A percentile compares a stretch with the other conserved stretches of the same genome.
phyloP scores from a whole-genome alignment of 2,888 invertebrate genomes.

The Digitonthophagus gazella region DNA sequence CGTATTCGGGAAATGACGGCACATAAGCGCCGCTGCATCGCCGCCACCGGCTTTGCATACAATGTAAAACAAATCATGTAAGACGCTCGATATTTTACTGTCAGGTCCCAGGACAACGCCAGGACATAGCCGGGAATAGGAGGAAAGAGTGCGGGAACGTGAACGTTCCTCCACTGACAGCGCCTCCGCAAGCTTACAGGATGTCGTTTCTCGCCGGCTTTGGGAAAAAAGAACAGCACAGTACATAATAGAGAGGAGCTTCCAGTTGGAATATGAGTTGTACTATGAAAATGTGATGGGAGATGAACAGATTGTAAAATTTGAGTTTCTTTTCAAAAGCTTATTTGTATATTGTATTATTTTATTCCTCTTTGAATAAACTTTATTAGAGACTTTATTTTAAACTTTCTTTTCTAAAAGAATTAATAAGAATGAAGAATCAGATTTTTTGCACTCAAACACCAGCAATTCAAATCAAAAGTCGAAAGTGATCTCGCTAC shows the following conservation, averaged over 20 bases:
- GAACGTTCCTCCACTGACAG: background rate
- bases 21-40: background rate
- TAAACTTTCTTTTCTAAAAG: background rate
- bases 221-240: background rate
- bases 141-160: background rate
- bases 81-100: conserved; percentile 22
- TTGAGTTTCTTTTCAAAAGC: background rate
- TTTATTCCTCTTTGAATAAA: too few species aligned
- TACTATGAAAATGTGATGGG: background rate
- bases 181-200: conserved; percentile 3
- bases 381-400: too few species aligned
- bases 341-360: background rate
- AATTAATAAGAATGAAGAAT: background rate
- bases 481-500: background rate
- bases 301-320: background rate
- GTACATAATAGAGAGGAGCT: background rate
- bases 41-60: conserved; percentile 21
- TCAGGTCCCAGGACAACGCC: conserved; percentile 15
- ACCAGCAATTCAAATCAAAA: background rate
- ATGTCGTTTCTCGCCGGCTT: background rate
- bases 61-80: conserved; percentile 26
- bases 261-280: background rate
- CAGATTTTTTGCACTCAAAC: background rate
- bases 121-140: background rate
- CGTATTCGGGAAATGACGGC: background rate